These are phyloP conservation scores for Lerista edwardsae DNA, from an alignment of 2,797 vertebrate species.

Conservation along the genomic window DNA sequence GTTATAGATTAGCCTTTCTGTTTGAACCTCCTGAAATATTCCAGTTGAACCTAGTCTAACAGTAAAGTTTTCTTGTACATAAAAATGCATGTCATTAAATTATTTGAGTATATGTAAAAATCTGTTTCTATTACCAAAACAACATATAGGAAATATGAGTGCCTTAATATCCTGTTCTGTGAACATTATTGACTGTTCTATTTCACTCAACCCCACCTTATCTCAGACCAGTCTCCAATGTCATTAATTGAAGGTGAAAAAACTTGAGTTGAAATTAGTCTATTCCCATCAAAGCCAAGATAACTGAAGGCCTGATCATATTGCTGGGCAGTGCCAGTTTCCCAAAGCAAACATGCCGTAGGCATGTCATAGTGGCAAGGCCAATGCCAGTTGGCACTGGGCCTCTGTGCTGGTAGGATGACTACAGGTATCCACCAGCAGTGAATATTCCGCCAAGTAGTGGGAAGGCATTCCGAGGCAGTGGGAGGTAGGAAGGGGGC, in stretches of 20 bases:
- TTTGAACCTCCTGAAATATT: background rate
- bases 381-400: too few species aligned
- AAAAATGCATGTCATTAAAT: background rate
- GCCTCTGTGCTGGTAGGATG: too few species aligned
- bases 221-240: background rate
- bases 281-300: background rate
- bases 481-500: too few species aligned
- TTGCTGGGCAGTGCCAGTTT: too few species aligned
- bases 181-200: background rate
- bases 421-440: too few species aligned
- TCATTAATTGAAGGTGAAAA: background rate
- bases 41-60: background rate
- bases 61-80: background rate
- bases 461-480: too few species aligned
- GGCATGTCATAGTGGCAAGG: too few species aligned
- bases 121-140: rapidly evolving
- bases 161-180: background rate
- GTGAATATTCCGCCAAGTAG: too few species aligned
- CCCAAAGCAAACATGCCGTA: too few species aligned
- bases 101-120: background rate
- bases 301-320: too few species aligned
- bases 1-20: background rate
- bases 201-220: background rate
- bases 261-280: background rate
- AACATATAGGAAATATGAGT: background rate